Base-by-base conservation (phyloP, 2,888 invertebrate genomes). In the Hanleya hanleyi region DNA sequence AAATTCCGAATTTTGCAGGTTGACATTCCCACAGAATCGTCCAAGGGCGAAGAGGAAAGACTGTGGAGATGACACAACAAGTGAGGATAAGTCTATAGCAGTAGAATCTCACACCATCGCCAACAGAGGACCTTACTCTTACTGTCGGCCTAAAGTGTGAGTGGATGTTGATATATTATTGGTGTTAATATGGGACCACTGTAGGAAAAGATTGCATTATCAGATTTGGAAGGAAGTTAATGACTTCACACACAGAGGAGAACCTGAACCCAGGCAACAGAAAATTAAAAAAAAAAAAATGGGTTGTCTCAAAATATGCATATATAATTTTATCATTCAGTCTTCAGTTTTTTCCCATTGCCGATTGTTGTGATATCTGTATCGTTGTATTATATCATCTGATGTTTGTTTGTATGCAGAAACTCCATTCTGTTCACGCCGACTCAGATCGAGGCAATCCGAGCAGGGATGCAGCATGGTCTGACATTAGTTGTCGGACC, bases 401-500 rank as follows among this genome's bases (percentile, higher is more conserved):
- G n/a, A n/a, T n/a, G n/a, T n/a, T n/a, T n/a, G n/a, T n/a, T 33
- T 70, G 49, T 50, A 72, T 69, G 6, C 89, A 97, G 96, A 90
- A 99, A 99, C 91, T 93, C 94, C 71, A 96, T 99, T 67, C 94
- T 94, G 12, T 99, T 99, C 88, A 99, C 99, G 0, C 96, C 98
- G 0, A 98, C 99, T 0, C 99, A 99, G 93, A 93, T 97, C 2
- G 90, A 91, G 78, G 91, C 91, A 15, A 88, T 91, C 57, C 0
- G 97, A 57, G 95, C 99, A 0, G 99, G 99, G 29, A 98, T 99
- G 97, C 98, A 99, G 89, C 98, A 98, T 0, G 99, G 99, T 0
- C 92, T 99, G 73, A 99, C 99, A 0, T 92, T 99, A 91, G 92
- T 91, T 18, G 90, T 91, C 3, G 91, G 91, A 36, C 91, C 91